phyloP scores from a whole-genome alignment of 2,888 invertebrate species.

The Zaprionus obscuricornis region DNA sequence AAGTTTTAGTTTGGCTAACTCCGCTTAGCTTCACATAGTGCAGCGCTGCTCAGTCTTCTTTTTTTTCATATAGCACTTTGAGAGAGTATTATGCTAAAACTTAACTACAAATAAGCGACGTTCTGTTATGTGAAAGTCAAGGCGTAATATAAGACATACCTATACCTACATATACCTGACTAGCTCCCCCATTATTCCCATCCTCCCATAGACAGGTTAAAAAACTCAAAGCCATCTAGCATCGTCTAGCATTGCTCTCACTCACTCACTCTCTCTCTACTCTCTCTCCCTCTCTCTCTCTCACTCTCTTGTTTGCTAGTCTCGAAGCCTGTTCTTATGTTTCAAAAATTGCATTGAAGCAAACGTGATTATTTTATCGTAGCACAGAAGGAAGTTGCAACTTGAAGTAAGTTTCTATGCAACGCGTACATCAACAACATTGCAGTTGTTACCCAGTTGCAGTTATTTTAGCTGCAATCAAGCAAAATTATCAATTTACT shows the following conservation, averaged over 20 bases:
- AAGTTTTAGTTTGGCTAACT: slow-evolving; percentile 51
- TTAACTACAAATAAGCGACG: slow-evolving; percentile 32
- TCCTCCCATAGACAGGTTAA: too few species aligned
- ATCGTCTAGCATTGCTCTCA: too few species aligned
- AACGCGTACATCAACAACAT: too few species aligned
- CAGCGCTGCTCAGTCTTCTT: slow-evolving; percentile 9
- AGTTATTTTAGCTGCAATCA: slow-evolving; percentile 24
- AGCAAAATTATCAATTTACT: slow-evolving; percentile 37
- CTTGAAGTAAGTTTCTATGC: slow-evolving; percentile 31
- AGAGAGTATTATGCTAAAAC: slow-evolving; percentile 34
- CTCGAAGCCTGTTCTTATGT: neutral
- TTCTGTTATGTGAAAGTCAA: slow-evolving; percentile 48
- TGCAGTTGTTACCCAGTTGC: too few species aligned
- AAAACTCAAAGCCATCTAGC: too few species aligned
- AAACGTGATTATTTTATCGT: neutral
- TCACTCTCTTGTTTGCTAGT: too few species aligned
- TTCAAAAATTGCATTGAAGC: slow-evolving; percentile 10
- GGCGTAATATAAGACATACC: neutral
- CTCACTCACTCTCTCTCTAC: too few species aligned
- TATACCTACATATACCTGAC: too few species aligned
- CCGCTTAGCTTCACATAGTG: too few species aligned
- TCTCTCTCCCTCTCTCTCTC: too few species aligned
- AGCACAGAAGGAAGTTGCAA: slow-evolving; percentile 21
- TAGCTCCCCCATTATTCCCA: too few species aligned
- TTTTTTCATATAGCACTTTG: neutral